A percentile compares a stretch with the other conserved stretches of the same genome.
These are phyloP conservation scores for Campoplex capitator DNA, from an alignment of 2,888 invertebrate species.

Conservation along the genomic window DNA sequence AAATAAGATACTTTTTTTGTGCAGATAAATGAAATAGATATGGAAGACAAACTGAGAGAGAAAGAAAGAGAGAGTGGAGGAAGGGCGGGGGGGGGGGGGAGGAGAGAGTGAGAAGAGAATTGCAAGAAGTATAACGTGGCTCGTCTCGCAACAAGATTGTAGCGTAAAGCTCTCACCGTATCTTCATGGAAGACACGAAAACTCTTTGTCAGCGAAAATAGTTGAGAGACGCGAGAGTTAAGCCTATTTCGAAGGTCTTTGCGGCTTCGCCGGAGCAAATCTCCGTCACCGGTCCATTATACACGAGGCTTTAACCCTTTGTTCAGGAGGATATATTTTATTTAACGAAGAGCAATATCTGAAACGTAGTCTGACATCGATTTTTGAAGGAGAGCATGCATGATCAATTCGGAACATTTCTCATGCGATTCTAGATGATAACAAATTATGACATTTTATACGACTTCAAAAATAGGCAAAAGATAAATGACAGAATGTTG, in stretches of 20 bases:
- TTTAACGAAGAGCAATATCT: background rate
- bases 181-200: slow-evolving; percentile 23
- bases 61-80: background rate
- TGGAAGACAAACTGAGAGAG: background rate
- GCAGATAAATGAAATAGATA: background rate
- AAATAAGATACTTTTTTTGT: background rate
- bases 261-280: slow-evolving; percentile 13
- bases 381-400: background rate
- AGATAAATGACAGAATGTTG: background rate
- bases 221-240: slow-evolving; percentile 25
- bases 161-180: slow-evolving; percentile 43
- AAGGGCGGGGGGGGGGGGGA: background rate
- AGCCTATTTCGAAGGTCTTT: slow-evolving; percentile 46
- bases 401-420: background rate
- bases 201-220: slow-evolving; percentile 22
- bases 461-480: background rate
- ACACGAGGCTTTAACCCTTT: slow-evolving; percentile 24
- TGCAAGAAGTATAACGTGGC: slow-evolving; percentile 5
- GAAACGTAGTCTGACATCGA: background rate
- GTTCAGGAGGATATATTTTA: slow-evolving; percentile 4
- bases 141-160: slow-evolving; percentile 55
- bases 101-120: background rate
- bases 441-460: too few species aligned
- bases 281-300: slow-evolving; percentile 25
- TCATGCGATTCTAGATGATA: background rate